A percentile compares a stretch with the other conserved stretches of the same genome.
Evolutionary conservation across 2,888 invertebrate genomes (phyloP).

Genomic region (Morinoia aosen): DNA sequence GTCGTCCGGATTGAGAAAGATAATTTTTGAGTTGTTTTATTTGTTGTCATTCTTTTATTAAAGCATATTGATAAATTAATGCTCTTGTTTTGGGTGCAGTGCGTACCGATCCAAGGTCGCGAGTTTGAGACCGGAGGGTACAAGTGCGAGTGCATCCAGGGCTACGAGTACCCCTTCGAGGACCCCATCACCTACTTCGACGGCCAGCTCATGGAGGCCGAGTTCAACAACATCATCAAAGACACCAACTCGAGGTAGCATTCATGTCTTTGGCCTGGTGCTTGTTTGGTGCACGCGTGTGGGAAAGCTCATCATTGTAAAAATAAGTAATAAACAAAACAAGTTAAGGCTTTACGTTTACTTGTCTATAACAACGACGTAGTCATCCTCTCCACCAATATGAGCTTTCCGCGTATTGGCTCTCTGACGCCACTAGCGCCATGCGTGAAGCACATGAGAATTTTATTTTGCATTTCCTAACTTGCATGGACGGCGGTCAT

Average conservation of each 20-base stretch:
- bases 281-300: neutral
- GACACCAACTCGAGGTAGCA: slow-evolving; percentile 81
- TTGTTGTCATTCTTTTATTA: neutral
- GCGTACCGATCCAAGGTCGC: slow-evolving; percentile 92
- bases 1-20: neutral
- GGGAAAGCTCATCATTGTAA: neutral
- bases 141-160: slow-evolving; percentile 97
- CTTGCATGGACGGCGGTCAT: too few species aligned
- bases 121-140: slow-evolving; percentile 95
- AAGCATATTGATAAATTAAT: neutral
- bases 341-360: neutral
- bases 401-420: too few species aligned
- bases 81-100: slow-evolving; percentile 76
- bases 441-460: too few species aligned
- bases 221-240: slow-evolving; percentile 90
- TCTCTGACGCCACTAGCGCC: too few species aligned
- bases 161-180: slow-evolving; percentile 97
- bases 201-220: slow-evolving; percentile 95
- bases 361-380: neutral
- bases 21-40: too few species aligned
- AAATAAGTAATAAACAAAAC: neutral
- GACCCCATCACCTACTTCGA: slow-evolving; percentile 94
- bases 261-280: slow-evolving; percentile 54
- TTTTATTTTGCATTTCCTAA: too few species aligned
- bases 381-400: too few species aligned